Conservation (phyloP, 2,113 vertebrate species). For the Pachypanchax playfairii region DNA sequence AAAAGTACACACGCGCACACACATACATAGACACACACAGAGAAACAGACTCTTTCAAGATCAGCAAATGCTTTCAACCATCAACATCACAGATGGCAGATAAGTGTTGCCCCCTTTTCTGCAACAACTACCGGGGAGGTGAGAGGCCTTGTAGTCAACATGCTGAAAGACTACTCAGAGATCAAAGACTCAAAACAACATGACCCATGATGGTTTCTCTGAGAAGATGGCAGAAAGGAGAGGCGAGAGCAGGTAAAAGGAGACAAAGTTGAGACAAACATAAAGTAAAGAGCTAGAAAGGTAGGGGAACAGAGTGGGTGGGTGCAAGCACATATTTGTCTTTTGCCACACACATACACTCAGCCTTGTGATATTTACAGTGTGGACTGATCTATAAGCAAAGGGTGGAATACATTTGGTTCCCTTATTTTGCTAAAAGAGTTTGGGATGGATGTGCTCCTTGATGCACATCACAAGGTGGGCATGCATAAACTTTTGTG, state of each 20-base stretch:
- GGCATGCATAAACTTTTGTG: not conserved
- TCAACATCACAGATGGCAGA: constrained; percentile 74
- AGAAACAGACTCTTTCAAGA: constrained; percentile 58
- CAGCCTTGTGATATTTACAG: constrained; percentile 5
- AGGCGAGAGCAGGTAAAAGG: constrained; percentile 57
- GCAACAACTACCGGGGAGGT: constrained; percentile 72
- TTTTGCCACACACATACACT: constrained; percentile 33
- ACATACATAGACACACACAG: constrained; percentile 31
- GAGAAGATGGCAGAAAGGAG: constrained; percentile 52
- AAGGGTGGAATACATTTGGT: not conserved
- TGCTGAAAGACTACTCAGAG: constrained; percentile 70
- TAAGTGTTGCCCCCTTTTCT: constrained; percentile 71
- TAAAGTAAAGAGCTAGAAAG: constrained; percentile 45
- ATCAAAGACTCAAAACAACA: constrained; percentile 73
- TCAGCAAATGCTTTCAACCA: constrained; percentile 75
- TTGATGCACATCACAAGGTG: not conserved
- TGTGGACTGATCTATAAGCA: constrained; percentile 1
- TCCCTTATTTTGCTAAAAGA: not conserved
- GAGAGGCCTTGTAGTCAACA: constrained; percentile 76
- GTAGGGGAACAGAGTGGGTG: constrained; percentile 19
- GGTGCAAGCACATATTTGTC: constrained; percentile 44
- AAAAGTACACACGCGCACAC: constrained; percentile 19
- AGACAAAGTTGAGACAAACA: constrained; percentile 64
- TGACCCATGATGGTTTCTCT: constrained; percentile 65
- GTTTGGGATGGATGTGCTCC: not conserved